Evolutionary conservation across 1,140 invertebrate species (phyloP).

Genomic region (Coelopa frigida): DNA sequence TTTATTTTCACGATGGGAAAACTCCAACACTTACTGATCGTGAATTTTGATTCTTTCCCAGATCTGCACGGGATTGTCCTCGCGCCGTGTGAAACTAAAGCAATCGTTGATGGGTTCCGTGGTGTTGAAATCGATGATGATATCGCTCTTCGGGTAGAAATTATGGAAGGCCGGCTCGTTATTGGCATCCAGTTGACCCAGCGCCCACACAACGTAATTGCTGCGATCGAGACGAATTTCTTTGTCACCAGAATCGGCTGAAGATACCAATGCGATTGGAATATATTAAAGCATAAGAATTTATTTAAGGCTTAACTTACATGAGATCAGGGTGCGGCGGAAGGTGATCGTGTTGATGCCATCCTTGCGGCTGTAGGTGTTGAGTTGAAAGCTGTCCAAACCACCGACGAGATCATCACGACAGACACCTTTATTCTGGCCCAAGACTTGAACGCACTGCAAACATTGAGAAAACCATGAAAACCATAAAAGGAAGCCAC

Average conservation of each 20-base stretch:
- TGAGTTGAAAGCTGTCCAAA: conserved; percentile 68
- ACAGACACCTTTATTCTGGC: conserved; percentile 78
- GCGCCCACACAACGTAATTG: conserved; percentile 74
- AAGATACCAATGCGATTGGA: neutral
- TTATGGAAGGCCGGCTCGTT: conserved; percentile 80
- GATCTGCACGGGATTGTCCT: conserved; percentile 47
- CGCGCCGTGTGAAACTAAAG: conserved; percentile 57
- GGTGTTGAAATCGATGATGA: conserved; percentile 59
- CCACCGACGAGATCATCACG: conserved; percentile 71
- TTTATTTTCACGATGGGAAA: neutral
- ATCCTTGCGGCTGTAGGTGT: conserved; percentile 60
- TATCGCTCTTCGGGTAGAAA: conserved; percentile 63
- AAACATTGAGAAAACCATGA: neutral
- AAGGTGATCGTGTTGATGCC: conserved; percentile 75
- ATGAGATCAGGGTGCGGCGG: conserved; percentile 61
- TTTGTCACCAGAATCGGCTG: conserved; percentile 72
- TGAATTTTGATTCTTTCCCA: conserved; percentile 74
- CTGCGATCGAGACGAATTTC: conserved; percentile 59
- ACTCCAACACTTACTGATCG: conserved; percentile 50
- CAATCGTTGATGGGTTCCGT: conserved; percentile 60
- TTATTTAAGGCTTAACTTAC: conserved; percentile 48
- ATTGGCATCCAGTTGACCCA: conserved; percentile 70
- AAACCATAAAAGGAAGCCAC: neutral
- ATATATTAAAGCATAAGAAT: no score
- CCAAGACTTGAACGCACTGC: conserved; percentile 78